phyloP scores from a whole-genome alignment of 2,113 vertebrate species.

The Lates calcarifer region DNA sequence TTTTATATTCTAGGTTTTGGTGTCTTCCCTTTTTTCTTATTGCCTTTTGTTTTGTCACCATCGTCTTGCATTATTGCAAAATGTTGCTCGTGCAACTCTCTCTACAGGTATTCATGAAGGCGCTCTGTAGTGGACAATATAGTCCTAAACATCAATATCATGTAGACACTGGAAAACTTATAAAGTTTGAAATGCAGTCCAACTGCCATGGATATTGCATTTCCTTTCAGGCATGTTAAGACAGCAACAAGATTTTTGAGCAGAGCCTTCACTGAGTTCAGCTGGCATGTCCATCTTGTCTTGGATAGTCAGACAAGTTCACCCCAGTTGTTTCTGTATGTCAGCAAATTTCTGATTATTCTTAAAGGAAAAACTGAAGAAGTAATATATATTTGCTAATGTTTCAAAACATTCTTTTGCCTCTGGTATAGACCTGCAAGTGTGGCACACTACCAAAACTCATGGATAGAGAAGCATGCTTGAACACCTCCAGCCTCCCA shows the following conservation, averaged over 20 bases:
- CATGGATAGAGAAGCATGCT: not conserved
- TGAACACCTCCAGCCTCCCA: not conserved
- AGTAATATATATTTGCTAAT: not conserved
- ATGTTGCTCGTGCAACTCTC: not conserved
- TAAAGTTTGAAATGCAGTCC: not conserved
- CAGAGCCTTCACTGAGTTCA: not conserved
- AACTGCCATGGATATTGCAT: not conserved
- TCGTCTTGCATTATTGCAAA: too few relatives aligned
- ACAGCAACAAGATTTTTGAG: not conserved
- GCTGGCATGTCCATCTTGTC: not conserved
- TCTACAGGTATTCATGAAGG: not conserved
- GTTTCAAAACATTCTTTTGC: not conserved
- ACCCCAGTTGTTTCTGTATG: not conserved
- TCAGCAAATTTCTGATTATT: too few relatives aligned
- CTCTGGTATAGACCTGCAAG: not conserved
- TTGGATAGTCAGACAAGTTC: not conserved
- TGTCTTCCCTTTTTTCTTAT: not conserved
- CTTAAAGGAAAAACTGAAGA: not conserved
- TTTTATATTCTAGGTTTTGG: not conserved
- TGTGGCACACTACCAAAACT: not conserved
- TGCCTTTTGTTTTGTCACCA: too few relatives aligned
- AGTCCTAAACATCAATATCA: not conserved
- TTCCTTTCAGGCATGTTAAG: not conserved
- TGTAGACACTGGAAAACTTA: not conserved
- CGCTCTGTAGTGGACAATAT: not conserved